phyloP scores from a whole-genome alignment of 2,113 vertebrate species.

The Thermophis baileyi region DNA sequence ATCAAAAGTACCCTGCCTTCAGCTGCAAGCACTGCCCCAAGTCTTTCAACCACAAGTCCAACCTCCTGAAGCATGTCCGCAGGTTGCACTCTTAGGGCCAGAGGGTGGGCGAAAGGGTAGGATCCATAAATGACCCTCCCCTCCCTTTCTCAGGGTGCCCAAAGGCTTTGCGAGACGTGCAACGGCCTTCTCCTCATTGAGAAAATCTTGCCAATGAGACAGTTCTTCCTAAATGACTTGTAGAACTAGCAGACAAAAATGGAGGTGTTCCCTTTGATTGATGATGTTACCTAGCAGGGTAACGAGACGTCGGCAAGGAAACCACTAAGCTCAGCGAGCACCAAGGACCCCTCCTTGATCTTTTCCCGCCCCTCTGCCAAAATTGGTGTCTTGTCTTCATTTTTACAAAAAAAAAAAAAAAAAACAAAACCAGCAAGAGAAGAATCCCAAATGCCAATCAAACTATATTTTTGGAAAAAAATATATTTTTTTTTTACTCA shows the following conservation, averaged over 20 bases:
- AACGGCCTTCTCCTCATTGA: not conserved
- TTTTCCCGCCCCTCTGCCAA: not conserved
- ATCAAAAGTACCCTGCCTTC: constrained; percentile 14
- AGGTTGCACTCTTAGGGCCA: not conserved
- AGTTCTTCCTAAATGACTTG: not conserved
- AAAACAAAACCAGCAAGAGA: not conserved
- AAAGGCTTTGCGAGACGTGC: not conserved
- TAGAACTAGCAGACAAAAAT: not conserved
- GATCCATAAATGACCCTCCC: not conserved
- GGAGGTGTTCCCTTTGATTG: too few species aligned
- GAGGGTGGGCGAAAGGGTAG: accelerated
- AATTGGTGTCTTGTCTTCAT: not conserved
- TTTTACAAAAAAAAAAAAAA: not conserved
- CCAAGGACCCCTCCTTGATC: too few species aligned
- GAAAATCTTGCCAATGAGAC: not conserved
- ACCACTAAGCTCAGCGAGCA: too few species aligned
- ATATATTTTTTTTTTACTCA: too few species aligned
- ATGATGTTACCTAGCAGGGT: too few species aligned
- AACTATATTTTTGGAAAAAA: not conserved
- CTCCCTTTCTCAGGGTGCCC: not conserved
- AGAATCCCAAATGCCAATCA: not conserved
- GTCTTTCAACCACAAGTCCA: constrained; percentile 39
- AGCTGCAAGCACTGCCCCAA: constrained; percentile 21
- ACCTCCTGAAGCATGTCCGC: constrained; percentile 38
- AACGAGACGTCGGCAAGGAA: too few species aligned